Evolutionary conservation across 2,888 invertebrate genomes (phyloP).

Genomic region (Caenorhabditis imperialis): DNA sequence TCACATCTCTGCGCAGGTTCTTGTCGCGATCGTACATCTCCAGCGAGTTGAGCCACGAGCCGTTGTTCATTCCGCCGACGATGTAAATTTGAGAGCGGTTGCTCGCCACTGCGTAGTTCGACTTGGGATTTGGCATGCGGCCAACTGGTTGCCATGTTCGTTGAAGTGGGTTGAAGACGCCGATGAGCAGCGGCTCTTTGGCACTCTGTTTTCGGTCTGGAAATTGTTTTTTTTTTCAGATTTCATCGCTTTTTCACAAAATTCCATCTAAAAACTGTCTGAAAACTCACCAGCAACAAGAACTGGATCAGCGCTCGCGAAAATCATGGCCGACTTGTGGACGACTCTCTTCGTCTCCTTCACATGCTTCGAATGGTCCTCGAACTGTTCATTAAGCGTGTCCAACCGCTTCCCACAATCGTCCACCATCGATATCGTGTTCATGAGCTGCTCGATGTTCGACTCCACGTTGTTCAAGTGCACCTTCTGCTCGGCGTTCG

Average conservation of each 20-base stretch:
- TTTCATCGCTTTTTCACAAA: background rate
- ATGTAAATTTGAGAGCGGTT: conserved; percentile 39
- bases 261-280: background rate
- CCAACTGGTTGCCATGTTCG: conserved; percentile 33
- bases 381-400: conserved; percentile 6
- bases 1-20: conserved; percentile 46
- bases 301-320: conserved; percentile 24
- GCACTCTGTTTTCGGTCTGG: conserved; percentile 53
- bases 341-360: conserved; percentile 1
- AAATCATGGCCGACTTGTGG: conserved; percentile 7
- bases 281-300: conserved; percentile 16
- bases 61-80: conserved; percentile 52
- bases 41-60: conserved; percentile 31
- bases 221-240: background rate
- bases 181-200: conserved; percentile 43
- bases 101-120: conserved; percentile 50
- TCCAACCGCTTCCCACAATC: conserved; percentile 18
- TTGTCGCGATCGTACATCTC: conserved; percentile 50
- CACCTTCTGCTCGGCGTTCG: conserved; percentile 1
- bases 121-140: conserved; percentile 47
- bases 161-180: conserved; percentile 34
- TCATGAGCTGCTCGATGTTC: conserved; percentile 12
- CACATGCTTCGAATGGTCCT: background rate
- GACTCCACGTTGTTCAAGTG: conserved; percentile 36
- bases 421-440: conserved; percentile 15